phyloP scores from a whole-genome alignment of 2,797 vertebrate genomes.

The Poliocrania exsul region DNA sequence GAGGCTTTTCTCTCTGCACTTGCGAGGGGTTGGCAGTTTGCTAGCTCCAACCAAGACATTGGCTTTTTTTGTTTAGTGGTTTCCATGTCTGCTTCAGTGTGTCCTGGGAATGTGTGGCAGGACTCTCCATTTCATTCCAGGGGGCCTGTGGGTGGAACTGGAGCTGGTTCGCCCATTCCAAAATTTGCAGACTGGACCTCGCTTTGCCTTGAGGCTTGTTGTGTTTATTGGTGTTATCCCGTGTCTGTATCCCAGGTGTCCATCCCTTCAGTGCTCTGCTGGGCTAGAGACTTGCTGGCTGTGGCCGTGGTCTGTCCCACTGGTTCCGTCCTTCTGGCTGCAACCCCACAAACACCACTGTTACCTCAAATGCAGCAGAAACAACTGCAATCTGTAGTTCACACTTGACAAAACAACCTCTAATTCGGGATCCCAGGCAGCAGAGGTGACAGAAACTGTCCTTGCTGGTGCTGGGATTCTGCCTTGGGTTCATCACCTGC shows the following conservation, averaged over 20 bases:
- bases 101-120: background rate
- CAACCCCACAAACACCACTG: background rate
- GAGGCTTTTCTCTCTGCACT: no score
- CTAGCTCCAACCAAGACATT: no score
- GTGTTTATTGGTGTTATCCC: background rate
- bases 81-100: background rate
- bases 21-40: no score
- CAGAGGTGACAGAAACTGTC: background rate
- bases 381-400: background rate
- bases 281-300: background rate
- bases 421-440: background rate
- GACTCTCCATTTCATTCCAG: background rate
- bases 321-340: background rate
- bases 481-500: background rate
- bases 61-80: constrained; percentile 15
- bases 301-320: background rate
- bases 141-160: background rate
- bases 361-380: background rate
- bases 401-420: background rate
- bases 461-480: background rate
- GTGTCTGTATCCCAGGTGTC: background rate
- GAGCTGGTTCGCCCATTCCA: background rate
- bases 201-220: background rate
- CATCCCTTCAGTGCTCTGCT: background rate
- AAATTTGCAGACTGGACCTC: background rate